Conservation (phyloP, 1,140 invertebrate species). For the Euura lappo region DNA sequence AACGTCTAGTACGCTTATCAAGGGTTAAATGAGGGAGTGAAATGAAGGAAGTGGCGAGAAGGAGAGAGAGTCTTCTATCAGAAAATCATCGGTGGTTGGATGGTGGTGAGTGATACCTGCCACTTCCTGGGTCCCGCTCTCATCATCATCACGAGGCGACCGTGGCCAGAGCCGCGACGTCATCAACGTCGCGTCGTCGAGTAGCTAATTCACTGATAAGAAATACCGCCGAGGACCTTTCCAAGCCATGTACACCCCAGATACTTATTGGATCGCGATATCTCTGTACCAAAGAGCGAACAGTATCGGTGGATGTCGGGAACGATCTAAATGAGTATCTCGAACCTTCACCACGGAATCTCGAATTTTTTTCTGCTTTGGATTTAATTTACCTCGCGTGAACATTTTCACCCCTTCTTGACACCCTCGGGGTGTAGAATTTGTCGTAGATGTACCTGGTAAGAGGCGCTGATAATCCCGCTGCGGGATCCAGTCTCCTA, state of each 20-base stretch:
- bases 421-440: constrained; percentile 28
- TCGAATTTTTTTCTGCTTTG: background rate
- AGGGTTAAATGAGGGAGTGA: background rate
- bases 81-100: constrained; percentile 6
- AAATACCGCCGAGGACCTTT: constrained; percentile 33
- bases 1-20: background rate
- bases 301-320: background rate
- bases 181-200: constrained; percentile 26
- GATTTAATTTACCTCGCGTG: background rate
- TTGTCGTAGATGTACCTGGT: constrained; percentile 28
- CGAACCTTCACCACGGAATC: background rate
- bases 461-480: constrained; percentile 9
- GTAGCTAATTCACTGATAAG: constrained; percentile 57
- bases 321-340: background rate
- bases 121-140: constrained; percentile 38
- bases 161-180: constrained; percentile 28
- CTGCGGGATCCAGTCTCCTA: constrained; percentile 46
- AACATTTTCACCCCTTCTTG: no score
- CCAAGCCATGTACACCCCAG: background rate
- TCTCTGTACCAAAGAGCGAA: constrained; percentile 37
- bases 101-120: constrained; percentile 43
- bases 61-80: constrained; percentile 12
- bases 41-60: background rate
- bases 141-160: constrained; percentile 46
- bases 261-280: constrained; percentile 51